Base-by-base conservation (phyloP, 2,113 vertebrate genomes). In the Elachura formosa region DNA sequence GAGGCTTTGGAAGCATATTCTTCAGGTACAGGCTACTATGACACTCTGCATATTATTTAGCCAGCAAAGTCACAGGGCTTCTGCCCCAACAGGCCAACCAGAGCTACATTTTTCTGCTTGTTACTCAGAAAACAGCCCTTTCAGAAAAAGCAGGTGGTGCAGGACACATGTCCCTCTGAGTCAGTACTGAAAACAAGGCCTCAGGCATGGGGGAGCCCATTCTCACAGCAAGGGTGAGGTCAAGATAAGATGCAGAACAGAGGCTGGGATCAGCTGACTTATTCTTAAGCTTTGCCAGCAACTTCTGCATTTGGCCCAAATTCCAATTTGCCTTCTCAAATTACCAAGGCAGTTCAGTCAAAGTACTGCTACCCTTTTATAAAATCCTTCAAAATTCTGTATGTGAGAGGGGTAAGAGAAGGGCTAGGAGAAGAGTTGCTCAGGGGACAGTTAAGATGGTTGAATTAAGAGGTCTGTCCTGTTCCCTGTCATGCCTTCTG, bases 271-370 rank as follows among this genome's bases (percentile, higher is more conserved):
- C 24, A 43, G 18, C 66, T 54, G 54, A 24, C 31, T 61, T 25
- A 21, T 38, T 31, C 64, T 81, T 40, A 36, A 77, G 38, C 8
- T 6, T 28, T 33, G 78, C n/a, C 78, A 93, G 54, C 43, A 62
- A 36, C 41, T 68, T 64, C 61, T 62, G 59, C 9, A 13, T 64
- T 84, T 55, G 51, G 66, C 51, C 66, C 73, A 62, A 80, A 46
- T 38, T 88, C 55, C 24, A 40, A 77, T 56, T 77, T 90, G 90
- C 79, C 92, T 87, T 90, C 61, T 84, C 10, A 45, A 80, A 61
- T 88, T 81, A 93, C n/a, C 61, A 52, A 26, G 67, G 79, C 88
- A 88, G 67, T 17, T 77, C 82, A 86, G 33, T 22, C 22, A 13
- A 55, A 81, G 54, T 17, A 10, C 17, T 74, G 55, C 78, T 71